Evolutionary conservation across 2,888 invertebrate genomes (phyloP).

Genomic region (Mythimna lalbum): DNA sequence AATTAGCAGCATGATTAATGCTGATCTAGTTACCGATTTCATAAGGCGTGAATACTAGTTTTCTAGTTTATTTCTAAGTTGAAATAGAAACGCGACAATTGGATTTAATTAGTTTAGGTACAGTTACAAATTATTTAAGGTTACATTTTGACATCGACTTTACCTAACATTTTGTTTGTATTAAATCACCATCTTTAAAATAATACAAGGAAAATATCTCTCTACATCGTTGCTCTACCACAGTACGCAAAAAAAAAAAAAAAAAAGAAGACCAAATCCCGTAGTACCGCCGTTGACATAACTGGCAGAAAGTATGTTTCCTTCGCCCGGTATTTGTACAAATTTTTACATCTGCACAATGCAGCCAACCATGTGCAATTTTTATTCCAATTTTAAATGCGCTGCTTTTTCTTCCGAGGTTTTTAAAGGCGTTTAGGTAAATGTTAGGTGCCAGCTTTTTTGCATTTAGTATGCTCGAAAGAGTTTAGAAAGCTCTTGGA

Average conservation of each 20-base stretch:
- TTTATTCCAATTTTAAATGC: constrained; percentile 68
- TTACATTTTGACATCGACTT: background rate
- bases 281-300: constrained; percentile 45
- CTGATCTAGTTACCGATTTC: constrained; percentile 10
- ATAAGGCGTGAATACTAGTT: constrained; percentile 27
- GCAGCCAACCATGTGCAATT: constrained; percentile 74
- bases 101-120: constrained; percentile 12
- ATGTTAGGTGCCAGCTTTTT: constrained; percentile 10
- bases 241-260: constrained; percentile 1
- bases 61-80: constrained; percentile 6
- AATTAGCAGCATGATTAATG: background rate
- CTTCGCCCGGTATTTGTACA: constrained; percentile 76
- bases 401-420: constrained; percentile 57
- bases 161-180: background rate
- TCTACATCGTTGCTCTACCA: background rate
- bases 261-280: constrained; percentile 22
- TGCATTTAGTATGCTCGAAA: constrained; percentile 2
- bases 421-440: constrained; percentile 54
- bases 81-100: constrained; percentile 11
- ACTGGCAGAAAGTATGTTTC: constrained; percentile 70
- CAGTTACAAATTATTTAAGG: background rate
- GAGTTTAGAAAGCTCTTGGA: constrained; percentile 23
- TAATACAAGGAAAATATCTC: constrained; percentile 4
- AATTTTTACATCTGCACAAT: constrained; percentile 82
- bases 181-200: background rate